These are phyloP conservation scores for Catharus fuscescens DNA, from an alignment of 2,113 vertebrate genomes.

Conservation along the genomic window DNA sequence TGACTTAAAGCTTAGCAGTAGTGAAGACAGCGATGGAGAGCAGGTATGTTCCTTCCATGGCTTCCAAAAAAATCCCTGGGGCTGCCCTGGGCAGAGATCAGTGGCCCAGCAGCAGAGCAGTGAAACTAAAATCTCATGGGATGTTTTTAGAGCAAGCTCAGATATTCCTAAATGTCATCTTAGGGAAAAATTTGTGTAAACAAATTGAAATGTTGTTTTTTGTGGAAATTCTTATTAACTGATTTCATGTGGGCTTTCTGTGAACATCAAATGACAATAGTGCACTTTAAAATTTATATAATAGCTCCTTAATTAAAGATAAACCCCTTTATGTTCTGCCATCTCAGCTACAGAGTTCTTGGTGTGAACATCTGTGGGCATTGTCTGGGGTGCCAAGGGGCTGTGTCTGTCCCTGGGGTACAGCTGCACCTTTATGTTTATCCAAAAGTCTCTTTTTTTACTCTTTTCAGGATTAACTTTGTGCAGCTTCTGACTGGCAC, in stretches of 20 bases:
- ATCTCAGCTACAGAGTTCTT: rapidly evolving
- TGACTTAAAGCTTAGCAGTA: slow-evolving; percentile 97
- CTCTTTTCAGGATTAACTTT: background rate
- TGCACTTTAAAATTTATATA: rapidly evolving
- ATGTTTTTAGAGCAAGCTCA: background rate
- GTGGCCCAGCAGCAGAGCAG: background rate
- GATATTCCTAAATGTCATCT: background rate
- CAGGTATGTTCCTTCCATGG: slow-evolving; percentile 73
- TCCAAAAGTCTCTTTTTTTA: background rate
- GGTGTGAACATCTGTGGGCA: background rate
- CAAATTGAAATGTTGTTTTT: background rate
- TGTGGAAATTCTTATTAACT: background rate
- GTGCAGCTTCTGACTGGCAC: background rate
- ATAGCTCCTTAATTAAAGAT: background rate
- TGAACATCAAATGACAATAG: background rate
- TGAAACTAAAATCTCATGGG: background rate
- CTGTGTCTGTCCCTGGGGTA: background rate
- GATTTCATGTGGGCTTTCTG: background rate
- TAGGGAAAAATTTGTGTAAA: background rate
- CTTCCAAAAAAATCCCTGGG: background rate
- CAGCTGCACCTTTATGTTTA: background rate
- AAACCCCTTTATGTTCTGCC: background rate
- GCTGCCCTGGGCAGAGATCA: background rate
- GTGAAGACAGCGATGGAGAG: slow-evolving; percentile 96
- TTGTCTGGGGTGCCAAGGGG: background rate